Evolutionary conservation across 2,888 invertebrate species (phyloP), one percentile per base, ranked within the genome.

Genomic region (Stegophylla sp.): DNA sequence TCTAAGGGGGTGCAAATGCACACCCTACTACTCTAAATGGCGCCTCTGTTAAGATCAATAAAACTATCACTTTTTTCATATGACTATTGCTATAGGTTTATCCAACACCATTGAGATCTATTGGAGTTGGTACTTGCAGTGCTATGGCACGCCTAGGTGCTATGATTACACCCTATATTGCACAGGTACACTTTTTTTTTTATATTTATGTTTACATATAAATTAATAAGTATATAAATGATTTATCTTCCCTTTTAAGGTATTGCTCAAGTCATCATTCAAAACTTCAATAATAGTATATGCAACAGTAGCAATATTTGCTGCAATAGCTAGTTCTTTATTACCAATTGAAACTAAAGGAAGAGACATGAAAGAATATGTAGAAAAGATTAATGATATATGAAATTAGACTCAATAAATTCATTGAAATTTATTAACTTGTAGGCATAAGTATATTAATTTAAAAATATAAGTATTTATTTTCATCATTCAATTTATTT

Each of bases 91-190:
- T 82, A 0, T 84, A 89, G 86, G 94, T 96, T 4, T 97, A 96
- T 86, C 96, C 97, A 0, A 95, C 95, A 0, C 93, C 94, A 26
- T 87, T 96, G 69, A 88, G 96, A 81, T 93, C 96, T 1, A 91
- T 96, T 7, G 97, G 97, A 0, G 93, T 97, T n/a, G 96, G 96
- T 9, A 93, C 94, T 0, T 95, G 96, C 86, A 95, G 95, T 84
- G 93, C 94, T 0, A 93, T 96, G 88, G 96, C 96, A 0, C 88
- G 97, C 63, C 89, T 97, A 13, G 97, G 97, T 13, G 96, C 96
- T 28, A 96, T 97, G 93, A 88, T 94, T 20, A 97, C 97, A 0
- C 97, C 97, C 0, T 96, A 96, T 85, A 92, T 97, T 2, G 96
- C 97, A 5, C 96, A 97, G 90, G 95, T 94, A 84, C 73, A 28